These are phyloP conservation scores for Conomelus anceps DNA, from an alignment of 2,888 invertebrate genomes.

Conservation along the genomic window DNA sequence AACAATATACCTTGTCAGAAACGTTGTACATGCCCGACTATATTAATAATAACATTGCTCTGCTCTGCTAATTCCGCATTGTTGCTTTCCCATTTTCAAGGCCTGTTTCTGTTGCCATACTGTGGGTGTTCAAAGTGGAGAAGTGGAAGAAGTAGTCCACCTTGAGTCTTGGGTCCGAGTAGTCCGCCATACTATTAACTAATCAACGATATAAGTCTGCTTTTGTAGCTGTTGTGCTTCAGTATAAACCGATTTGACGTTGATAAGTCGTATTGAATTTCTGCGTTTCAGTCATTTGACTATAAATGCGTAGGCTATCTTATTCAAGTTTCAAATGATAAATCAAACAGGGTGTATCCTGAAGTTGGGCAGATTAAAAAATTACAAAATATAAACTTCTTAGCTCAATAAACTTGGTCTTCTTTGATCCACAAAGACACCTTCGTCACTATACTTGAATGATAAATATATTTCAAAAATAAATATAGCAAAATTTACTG, in stretches of 20 bases:
- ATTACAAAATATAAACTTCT: no score
- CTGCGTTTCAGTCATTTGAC: neutral
- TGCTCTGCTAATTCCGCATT: slow-evolving; percentile 19
- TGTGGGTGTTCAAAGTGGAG: neutral
- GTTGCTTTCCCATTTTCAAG: neutral
- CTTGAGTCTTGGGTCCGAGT: slow-evolving; percentile 17
- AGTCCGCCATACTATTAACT: neutral
- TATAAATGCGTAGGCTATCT: no score
- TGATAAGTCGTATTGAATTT: neutral
- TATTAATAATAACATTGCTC: neutral
- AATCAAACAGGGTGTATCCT: no score
- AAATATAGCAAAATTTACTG: no score
- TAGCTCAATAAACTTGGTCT: no score
- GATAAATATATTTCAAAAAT: no score
- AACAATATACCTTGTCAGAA: neutral
- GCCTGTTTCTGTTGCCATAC: neutral
- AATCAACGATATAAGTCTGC: neutral
- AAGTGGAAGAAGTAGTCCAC: slow-evolving; percentile 13
- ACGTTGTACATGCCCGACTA: neutral
- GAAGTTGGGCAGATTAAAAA: no score
- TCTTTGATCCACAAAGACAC: no score
- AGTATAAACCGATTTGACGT: neutral
- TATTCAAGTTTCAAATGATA: no score
- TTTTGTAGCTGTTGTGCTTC: neutral
- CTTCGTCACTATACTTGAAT: no score